These are phyloP conservation scores for Chloebia gouldiae DNA, from an alignment of 2,113 vertebrate species.

Conservation along the genomic window DNA sequence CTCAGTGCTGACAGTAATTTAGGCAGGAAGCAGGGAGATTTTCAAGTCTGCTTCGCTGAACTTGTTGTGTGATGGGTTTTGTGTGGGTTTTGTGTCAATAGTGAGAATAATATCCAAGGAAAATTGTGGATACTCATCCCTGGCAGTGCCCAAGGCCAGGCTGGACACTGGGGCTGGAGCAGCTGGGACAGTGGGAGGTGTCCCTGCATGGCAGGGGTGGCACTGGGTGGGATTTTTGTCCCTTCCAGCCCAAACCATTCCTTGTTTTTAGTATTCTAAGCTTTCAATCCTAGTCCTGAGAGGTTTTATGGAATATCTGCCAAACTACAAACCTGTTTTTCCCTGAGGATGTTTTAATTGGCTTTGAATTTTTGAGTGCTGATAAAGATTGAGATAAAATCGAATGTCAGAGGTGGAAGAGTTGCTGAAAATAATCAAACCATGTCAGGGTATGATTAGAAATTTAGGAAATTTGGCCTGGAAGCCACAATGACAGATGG, in stretches of 20 bases:
- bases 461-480: background rate
- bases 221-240: background rate
- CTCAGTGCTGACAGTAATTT: background rate
- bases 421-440: background rate
- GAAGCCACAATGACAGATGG: accelerated
- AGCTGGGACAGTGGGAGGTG: background rate
- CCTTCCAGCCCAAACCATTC: background rate
- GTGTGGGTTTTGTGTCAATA: background rate
- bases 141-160: background rate
- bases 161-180: background rate
- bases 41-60: background rate
- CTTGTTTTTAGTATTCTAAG: background rate
- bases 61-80: too few relatives aligned
- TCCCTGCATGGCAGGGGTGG: background rate
- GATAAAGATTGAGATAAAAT: background rate
- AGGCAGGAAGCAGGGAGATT: background rate
- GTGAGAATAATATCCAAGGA: accelerated
- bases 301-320: background rate
- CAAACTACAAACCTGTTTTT: accelerated
- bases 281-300: background rate
- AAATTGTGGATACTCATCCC: background rate
- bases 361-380: background rate
- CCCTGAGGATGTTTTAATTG: background rate
- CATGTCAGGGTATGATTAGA: background rate
- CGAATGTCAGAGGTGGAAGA: background rate